phyloP scores from a whole-genome alignment of 2,797 vertebrate genomes.

The Otolemur crassicaudatus region DNA sequence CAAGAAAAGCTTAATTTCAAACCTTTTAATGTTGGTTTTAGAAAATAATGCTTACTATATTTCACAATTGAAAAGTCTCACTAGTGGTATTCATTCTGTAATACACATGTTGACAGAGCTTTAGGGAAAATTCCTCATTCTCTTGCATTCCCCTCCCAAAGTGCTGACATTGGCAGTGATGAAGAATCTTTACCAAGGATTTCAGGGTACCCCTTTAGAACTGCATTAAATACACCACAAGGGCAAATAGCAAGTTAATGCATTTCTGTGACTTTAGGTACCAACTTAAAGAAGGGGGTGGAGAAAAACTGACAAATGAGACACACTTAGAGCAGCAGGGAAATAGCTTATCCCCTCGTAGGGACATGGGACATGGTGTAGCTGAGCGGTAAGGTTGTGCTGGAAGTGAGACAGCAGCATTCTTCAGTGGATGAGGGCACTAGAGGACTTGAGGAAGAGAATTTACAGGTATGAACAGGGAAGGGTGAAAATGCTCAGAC shows the following conservation, averaged over 20 bases:
- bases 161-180: neutral
- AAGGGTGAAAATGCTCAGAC: neutral
- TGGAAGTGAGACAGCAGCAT: accelerated
- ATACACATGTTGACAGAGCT: neutral
- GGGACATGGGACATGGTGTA: neutral
- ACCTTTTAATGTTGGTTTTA: neutral
- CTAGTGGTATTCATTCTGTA: neutral
- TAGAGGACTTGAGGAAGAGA: neutral
- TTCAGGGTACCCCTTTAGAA: neutral
- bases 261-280: constrained; percentile 32
- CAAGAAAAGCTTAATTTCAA: constrained; percentile 35
- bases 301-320: neutral
- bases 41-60: neutral
- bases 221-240: neutral
- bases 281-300: neutral
- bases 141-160: neutral
- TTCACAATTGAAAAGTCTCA: neutral
- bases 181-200: neutral
- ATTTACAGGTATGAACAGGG: too few species aligned
- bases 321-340: neutral
- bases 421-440: accelerated
- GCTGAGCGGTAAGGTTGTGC: neutral
- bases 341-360: neutral
- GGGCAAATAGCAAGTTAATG: neutral
- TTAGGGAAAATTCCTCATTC: neutral